Evolutionary conservation across 2,113 vertebrate species (phyloP).

Genomic region (Grammomys dolichurus): DNA sequence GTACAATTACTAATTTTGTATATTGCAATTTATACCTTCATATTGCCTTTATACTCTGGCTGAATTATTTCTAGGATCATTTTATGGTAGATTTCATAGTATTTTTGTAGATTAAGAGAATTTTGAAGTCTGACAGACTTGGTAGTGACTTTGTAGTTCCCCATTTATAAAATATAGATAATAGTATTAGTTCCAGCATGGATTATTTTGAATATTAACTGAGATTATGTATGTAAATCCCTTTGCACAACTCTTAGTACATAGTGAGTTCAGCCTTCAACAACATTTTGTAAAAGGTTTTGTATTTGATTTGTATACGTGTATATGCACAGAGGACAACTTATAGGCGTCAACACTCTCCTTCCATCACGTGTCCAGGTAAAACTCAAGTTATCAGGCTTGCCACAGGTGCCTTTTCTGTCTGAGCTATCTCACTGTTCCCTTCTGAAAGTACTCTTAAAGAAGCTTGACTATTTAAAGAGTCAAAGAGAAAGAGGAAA

Average conservation of each 20-base stretch:
- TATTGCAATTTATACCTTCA: neutral
- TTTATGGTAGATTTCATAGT: constrained; percentile 23
- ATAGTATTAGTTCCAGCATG: neutral
- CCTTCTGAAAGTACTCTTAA: neutral
- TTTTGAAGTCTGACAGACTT: constrained; percentile 29
- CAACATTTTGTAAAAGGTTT: constrained; percentile 17
- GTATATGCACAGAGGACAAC: neutral
- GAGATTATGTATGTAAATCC: constrained; percentile 31
- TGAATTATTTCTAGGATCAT: neutral
- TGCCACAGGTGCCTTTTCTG: neutral
- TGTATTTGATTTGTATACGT: neutral
- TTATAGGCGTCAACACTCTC: neutral
- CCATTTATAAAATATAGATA: constrained; percentile 53
- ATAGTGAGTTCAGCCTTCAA: constrained; percentile 17
- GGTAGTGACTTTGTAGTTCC: neutral
- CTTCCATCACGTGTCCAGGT: neutral
- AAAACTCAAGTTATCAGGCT: neutral
- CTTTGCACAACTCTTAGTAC: neutral
- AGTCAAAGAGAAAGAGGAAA: neutral
- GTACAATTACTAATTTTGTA: neutral
- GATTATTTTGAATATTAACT: constrained; percentile 21
- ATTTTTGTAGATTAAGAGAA: constrained; percentile 42
- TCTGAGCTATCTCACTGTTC: neutral
- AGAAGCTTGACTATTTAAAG: neutral
- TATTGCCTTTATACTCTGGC: neutral